These are phyloP conservation scores for Chironomus riparius DNA, from an alignment of 2,888 invertebrate genomes.

Conservation along the genomic window DNA sequence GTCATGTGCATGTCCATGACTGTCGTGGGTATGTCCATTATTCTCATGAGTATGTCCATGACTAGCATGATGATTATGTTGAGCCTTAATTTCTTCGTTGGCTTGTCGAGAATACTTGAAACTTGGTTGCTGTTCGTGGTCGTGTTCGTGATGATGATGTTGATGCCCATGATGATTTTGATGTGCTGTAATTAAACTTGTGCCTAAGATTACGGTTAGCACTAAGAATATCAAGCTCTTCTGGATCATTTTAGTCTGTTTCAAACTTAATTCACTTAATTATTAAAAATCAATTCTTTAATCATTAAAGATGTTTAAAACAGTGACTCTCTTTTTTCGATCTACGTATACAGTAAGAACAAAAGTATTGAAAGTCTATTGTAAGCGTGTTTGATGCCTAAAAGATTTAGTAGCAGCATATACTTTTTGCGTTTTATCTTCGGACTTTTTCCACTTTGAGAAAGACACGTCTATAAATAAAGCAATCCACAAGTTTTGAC, in stretches of 20 bases:
- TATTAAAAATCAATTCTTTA: too few species aligned
- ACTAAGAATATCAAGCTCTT: background rate
- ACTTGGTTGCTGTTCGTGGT: constrained; percentile 52
- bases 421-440: too few species aligned
- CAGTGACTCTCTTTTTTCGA: too few species aligned
- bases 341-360: too few species aligned
- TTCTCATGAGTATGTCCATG: constrained; percentile 34
- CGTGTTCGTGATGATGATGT: constrained; percentile 37
- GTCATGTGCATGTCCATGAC: too few species aligned
- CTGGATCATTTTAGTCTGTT: background rate
- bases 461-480: too few species aligned
- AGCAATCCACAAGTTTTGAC: too few species aligned
- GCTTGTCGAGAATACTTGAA: constrained; percentile 78
- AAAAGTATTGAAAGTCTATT: too few species aligned
- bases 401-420: too few species aligned
- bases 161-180: constrained; percentile 42
- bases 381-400: too few species aligned
- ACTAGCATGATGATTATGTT: constrained; percentile 29
- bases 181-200: background rate
- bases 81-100: constrained; percentile 40
- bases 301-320: too few species aligned
- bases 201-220: background rate
- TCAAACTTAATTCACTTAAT: background rate
- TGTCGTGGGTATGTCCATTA: constrained; percentile 27
- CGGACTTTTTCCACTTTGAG: too few species aligned